Evolutionary conservation across 2,797 vertebrate species (phyloP), one percentile per base, ranked within the genome.

Genomic region (Rousettus madagascariensis): DNA sequence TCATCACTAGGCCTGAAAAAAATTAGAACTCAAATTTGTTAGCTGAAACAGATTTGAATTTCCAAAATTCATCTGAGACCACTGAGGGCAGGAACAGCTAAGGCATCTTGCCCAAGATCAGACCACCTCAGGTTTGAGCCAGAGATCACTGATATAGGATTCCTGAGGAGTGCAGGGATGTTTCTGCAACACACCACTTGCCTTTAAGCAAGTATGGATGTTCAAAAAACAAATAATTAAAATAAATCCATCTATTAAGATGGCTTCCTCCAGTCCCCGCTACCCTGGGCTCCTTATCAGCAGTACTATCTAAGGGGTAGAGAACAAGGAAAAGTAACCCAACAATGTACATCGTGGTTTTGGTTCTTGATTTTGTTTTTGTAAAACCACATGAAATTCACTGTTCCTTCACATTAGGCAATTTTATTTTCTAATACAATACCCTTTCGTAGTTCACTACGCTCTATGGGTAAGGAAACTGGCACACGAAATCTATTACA

Each of bases 1-100:
- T 65, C 22, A 79, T 82, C 46, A 71, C 24, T 26, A 74, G 57
- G 36, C 68, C 51, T 65, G 57, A 93, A 89, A 71, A 9, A 82
- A 94, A 91, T 79, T 1, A 86, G 68, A 94, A 93, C 63, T 89
- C 57, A 65, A 68, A 55, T 51, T 13, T 66, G 41, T 90, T 46
- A 51, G 22, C 61, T 87, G 43, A 36, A 91, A 26, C 22, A 11
- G 78, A 84, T 28, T 9, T 61, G 36, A 77, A 86, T 75, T 83
- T 87, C 26, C 61, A 80, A 80, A 41, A 80, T 66, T 61, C 59
- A 66, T 20, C 33, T 17, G 19, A 86, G 51, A 85, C 10, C 9
- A 38, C 59, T 61, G 33, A 89, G 10, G 61, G 46, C 11, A 55
- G 15, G 30, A 68, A 22, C 2, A 3, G 36, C 69, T 20, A 22